Evolutionary conservation across 2,113 vertebrate species (phyloP), one percentile per base, ranked within the genome.

Genomic region (Podilymbus podiceps): DNA sequence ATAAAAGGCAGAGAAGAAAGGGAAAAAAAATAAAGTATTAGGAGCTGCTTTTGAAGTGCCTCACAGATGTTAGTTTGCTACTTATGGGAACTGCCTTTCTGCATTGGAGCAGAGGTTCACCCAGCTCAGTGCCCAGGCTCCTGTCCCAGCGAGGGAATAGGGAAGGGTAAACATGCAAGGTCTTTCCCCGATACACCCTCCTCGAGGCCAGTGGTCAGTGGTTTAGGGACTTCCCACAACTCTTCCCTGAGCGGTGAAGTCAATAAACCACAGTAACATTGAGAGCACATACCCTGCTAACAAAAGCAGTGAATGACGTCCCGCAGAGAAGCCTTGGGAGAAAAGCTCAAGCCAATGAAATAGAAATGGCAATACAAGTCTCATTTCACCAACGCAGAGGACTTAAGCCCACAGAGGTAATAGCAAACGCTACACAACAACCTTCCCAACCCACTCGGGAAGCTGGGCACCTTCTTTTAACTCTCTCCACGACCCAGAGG

Each of bases 1-100:
- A 75, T 66, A 47, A 94, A 96, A 93, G 58, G 25, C 58, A 47
- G 58, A 85, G 74, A 95, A 93, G 42, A 93, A 97, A 92, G 49
- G 46, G 49, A 42, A 63, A 3, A 20, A 69, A 92, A 82, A 33
- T 81, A 42, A 85, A 93, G 40, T 24, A 13, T 76, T 68, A 79
- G 46, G 91, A 93, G 95, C 80, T 95, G 73, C 62, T 82, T 69
- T 9, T 94, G 69, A 90, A 93, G 53, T 5, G 40, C 6, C 66
- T 85, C 62, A 47, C 73, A 94, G 76, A 92, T 55, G 64, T 20
- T 80, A 75, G 38, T 82, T 74, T 73, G 74, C 6, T 85, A 28
- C 40, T 93, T 30, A 8, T 92, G 76, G 83, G 87, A 93, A 11
- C 16, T 27, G 60, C 33, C 42, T 79, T 82, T 68, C 74, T 59